Percentiles rank a stretch among this genome's conserved stretches.
Conservation (phyloP, 1,140 invertebrate genomes). For the Hermatobates lingyangjiaoensis region DNA sequence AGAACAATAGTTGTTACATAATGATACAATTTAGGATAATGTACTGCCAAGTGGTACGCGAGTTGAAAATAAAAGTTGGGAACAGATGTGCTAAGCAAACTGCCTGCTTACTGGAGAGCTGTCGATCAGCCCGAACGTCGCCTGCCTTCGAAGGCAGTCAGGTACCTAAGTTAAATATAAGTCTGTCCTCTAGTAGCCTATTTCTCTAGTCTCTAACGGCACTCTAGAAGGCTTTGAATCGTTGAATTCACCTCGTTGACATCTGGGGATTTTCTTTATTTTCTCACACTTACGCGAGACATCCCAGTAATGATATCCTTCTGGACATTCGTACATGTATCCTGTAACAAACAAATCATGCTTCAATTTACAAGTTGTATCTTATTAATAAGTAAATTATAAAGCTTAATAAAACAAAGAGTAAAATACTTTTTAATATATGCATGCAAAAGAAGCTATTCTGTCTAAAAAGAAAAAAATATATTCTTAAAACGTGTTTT, state of each 20-base stretch:
- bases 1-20: no score
- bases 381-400: no score
- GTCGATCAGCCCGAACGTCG: no score
- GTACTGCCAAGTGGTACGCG: no score
- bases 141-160: no score
- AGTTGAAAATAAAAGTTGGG: no score
- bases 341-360: constrained; percentile 20
- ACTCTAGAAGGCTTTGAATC: constrained; percentile 10
- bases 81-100: no score
- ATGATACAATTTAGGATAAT: no score
- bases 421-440: not conserved
- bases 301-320: constrained; percentile 52
- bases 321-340: constrained; percentile 53
- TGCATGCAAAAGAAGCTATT: not conserved
- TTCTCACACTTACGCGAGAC: constrained; percentile 54
- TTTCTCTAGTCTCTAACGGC: constrained; percentile 11
- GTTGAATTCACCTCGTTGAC: constrained; percentile 19
- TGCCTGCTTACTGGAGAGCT: no score
- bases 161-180: no score
- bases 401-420: not conserved
- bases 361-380: no score
- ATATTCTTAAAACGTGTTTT: not conserved
- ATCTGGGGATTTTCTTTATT: constrained; percentile 34
- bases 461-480: not conserved
- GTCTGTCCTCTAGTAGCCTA: constrained; percentile 10